phyloP scores from a whole-genome alignment of 2,113 vertebrate genomes.

The Petaurus breviceps region DNA sequence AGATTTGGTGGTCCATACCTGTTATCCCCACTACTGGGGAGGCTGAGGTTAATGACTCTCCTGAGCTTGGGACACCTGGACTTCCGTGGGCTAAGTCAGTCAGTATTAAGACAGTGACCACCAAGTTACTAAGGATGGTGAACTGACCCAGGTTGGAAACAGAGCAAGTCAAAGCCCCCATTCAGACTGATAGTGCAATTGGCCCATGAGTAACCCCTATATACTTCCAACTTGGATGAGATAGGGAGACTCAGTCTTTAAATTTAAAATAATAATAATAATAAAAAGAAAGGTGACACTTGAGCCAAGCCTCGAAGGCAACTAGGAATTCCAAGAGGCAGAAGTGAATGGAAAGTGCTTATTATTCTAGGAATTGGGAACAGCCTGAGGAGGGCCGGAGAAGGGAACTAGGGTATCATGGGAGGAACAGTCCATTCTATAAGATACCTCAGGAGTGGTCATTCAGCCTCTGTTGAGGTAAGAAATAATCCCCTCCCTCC shows the following conservation, averaged over 20 bases:
- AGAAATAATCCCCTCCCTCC: neutral
- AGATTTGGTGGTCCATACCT: neutral
- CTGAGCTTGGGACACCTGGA: neutral
- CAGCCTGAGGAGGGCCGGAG: neutral
- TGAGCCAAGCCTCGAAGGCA: neutral
- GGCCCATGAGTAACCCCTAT: neutral
- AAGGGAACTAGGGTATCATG: neutral
- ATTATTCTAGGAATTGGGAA: neutral
- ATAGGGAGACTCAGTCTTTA: neutral
- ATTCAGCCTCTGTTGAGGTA: neutral
- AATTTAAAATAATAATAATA: neutral
- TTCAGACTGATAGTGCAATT: neutral
- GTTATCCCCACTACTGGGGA: neutral
- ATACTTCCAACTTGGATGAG: neutral
- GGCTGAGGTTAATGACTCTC: neutral
- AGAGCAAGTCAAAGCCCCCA: neutral
- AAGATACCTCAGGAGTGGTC: neutral
- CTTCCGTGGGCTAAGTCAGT: neutral
- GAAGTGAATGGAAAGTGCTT: neutral
- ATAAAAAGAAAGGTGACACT: neutral
- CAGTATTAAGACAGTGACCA: neutral
- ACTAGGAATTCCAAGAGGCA: neutral
- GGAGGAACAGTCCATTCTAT: neutral
- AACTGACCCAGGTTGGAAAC: neutral
- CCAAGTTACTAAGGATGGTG: neutral